phyloP scores from a whole-genome alignment of 2,113 vertebrate species.

The Falcunculus frontatus region DNA sequence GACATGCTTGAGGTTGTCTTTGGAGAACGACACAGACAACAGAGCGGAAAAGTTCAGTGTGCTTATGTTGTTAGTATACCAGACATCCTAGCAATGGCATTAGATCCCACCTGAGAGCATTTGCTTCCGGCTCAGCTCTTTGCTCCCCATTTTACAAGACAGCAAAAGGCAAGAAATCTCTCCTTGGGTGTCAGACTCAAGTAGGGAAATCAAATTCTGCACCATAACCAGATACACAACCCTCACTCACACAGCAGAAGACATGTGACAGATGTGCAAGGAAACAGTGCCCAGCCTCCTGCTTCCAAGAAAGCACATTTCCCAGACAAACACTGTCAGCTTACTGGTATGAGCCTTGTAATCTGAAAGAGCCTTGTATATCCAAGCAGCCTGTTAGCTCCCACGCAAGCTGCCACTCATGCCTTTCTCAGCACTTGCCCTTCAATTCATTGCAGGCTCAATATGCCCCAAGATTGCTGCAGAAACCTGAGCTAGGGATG shows the following conservation, averaged over 20 bases:
- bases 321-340: not conserved
- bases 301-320: not conserved
- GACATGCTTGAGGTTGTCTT: not conserved
- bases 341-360: not conserved
- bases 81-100: not conserved
- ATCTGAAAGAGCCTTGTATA: not conserved
- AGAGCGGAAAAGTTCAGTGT: not conserved
- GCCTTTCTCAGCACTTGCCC: not conserved
- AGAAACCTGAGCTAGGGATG: not conserved
- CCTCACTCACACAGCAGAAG: not conserved
- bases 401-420: not conserved
- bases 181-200: not conserved
- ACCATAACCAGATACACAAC: not conserved
- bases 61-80: not conserved
- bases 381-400: not conserved
- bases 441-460: not conserved
- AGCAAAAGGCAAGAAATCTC: not conserved
- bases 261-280: not conserved
- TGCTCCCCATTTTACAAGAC: not conserved
- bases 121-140: not conserved
- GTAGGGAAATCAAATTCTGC: not conserved
- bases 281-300: not conserved
- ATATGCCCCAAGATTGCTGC: not conserved
- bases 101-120: not conserved
- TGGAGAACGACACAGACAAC: not conserved